Conservation (phyloP, 2,113 vertebrate species). For the Tachysurus fulvidraco region DNA sequence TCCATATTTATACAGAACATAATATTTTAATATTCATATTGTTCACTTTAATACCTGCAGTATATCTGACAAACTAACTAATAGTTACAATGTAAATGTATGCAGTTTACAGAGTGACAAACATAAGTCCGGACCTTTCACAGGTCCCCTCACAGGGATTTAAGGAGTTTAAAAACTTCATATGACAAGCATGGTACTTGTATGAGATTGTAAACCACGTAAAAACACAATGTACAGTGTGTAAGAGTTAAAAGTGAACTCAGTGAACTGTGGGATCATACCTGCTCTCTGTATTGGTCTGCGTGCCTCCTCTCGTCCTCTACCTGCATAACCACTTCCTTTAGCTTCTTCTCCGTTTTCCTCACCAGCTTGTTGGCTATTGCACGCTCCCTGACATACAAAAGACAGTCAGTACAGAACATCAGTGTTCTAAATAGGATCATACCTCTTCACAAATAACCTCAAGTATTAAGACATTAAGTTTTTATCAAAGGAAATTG, state of each 20-base stretch:
- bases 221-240: not conserved
- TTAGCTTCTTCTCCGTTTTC: constrained; percentile 87
- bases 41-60: not conserved
- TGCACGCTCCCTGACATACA: constrained; percentile 77
- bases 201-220: not conserved
- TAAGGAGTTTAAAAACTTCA: not conserved
- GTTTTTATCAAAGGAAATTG: not conserved
- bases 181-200: not conserved
- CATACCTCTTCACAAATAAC: not conserved
- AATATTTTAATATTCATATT: not conserved
- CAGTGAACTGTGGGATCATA: not conserved
- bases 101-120: not conserved
- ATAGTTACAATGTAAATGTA: not conserved
- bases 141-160: not conserved
- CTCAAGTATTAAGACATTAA: not conserved
- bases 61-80: not conserved
- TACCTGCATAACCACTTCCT: constrained; percentile 88
- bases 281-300: constrained; percentile 84
- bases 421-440: not conserved
- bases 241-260: not conserved
- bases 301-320: constrained; percentile 87
- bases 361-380: constrained; percentile 83
- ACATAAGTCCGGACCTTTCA: not conserved
- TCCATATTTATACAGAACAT: not conserved
- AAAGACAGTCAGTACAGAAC: not conserved